These are phyloP conservation scores for Thymelicus lineola DNA, from an alignment of 2,888 invertebrate genomes.

Conservation along the genomic window DNA sequence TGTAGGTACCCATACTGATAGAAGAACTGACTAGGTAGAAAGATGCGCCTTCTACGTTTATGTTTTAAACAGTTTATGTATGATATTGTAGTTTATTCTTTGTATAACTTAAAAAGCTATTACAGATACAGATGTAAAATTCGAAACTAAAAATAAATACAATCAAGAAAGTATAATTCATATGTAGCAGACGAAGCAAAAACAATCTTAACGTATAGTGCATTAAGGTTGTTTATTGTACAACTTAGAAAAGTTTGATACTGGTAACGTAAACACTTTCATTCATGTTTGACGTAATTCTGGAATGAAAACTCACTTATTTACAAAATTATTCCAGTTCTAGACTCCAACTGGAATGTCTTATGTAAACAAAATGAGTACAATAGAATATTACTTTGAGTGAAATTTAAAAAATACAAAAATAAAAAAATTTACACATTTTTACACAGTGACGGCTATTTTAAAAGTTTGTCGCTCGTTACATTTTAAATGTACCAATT, in stretches of 20 bases:
- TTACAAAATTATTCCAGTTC: slow-evolving; percentile 32
- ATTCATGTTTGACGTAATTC: slow-evolving; percentile 37
- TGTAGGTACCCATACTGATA: too few relatives aligned
- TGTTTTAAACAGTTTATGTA: too few relatives aligned
- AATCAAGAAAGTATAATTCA: too few relatives aligned
- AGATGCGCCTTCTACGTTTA: too few relatives aligned
- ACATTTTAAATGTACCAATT: not conserved
- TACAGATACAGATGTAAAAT: too few relatives aligned
- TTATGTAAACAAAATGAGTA: slow-evolving; percentile 19
- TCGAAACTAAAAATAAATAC: too few relatives aligned
- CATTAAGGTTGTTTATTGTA: slow-evolving; percentile 11
- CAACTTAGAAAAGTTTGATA: slow-evolving; percentile 29
- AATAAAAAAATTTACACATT: not conserved
- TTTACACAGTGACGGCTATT: not conserved
- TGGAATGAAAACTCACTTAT: slow-evolving; percentile 35
- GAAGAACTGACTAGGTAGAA: too few relatives aligned
- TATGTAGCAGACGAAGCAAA: not conserved
- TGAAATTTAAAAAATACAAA: not conserved
- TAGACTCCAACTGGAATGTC: slow-evolving; percentile 29
- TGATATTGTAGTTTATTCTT: too few relatives aligned
- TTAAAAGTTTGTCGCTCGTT: slow-evolving; percentile 4
- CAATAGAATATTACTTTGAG: slow-evolving; percentile 10
- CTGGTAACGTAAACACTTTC: slow-evolving; percentile 34
- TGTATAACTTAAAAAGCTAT: too few relatives aligned
- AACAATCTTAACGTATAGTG: not conserved